A percentile compares a stretch with the other conserved stretches of the same genome.
These are phyloP conservation scores for Kryptolebias ocellatus DNA, from an alignment of 2,797 vertebrate species.

Conservation along the genomic window DNA sequence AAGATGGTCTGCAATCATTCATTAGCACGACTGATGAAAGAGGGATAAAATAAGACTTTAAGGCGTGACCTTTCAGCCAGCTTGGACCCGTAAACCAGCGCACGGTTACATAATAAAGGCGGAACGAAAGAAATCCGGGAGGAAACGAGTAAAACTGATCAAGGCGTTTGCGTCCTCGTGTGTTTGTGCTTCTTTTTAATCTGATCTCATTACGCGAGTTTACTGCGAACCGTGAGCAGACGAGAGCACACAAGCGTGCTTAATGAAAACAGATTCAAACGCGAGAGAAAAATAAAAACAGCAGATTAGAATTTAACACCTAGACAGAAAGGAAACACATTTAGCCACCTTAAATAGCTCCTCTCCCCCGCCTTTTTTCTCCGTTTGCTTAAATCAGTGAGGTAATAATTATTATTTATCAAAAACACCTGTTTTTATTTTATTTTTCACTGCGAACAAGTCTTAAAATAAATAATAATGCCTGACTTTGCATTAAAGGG, in stretches of 20 bases:
- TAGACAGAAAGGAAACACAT: too few relatives aligned
- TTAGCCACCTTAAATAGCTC: too few relatives aligned
- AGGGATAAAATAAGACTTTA: constrained; percentile 4
- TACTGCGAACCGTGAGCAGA: constrained; percentile 21
- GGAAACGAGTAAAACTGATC: background rate
- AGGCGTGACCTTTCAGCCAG: constrained; percentile 2
- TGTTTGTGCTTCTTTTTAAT: constrained; percentile 48
- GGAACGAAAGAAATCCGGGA: background rate
- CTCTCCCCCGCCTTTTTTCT: too few relatives aligned
- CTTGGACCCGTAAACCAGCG: too few relatives aligned
- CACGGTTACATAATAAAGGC: background rate
- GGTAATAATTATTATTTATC: too few relatives aligned
- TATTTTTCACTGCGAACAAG: too few relatives aligned
- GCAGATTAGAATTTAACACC: too few relatives aligned
- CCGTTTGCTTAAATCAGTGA: too few relatives aligned
- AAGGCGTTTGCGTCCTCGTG: background rate
- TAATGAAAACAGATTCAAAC: background rate
- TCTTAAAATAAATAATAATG: too few relatives aligned
- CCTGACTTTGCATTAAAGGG: too few relatives aligned
- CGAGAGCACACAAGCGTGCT: background rate
- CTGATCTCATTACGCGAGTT: constrained; percentile 55
- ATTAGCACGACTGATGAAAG: background rate
- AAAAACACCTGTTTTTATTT: too few relatives aligned
- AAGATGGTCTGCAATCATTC: constrained; percentile 6
- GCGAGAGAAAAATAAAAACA: background rate